phyloP scores from a whole-genome alignment of 2,113 vertebrate species.

The Brachionichthys hirsutus region DNA sequence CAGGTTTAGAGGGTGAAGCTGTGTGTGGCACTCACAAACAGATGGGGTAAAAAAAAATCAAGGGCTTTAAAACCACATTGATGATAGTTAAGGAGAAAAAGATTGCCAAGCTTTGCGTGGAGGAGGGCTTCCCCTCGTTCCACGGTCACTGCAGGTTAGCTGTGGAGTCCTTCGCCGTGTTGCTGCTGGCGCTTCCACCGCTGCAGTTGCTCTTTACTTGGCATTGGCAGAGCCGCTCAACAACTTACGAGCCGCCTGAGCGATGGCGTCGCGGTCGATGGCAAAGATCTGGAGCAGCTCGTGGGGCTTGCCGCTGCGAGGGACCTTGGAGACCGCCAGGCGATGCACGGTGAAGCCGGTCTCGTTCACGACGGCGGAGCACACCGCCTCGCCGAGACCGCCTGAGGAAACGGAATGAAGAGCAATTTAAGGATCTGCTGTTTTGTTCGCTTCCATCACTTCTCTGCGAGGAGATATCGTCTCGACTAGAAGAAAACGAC shows the following conservation, averaged over 20 bases:
- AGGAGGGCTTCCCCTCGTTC: slow-evolving; percentile 27
- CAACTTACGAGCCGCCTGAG: slow-evolving; percentile 63
- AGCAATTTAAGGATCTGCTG: not conserved
- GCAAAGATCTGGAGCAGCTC: slow-evolving; percentile 84
- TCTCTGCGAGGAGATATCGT: no score
- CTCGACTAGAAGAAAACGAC: no score
- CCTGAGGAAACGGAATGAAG: slow-evolving; percentile 62
- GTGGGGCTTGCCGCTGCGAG: slow-evolving; percentile 80
- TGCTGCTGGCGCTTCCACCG: not conserved
- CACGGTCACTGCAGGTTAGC: slow-evolving; percentile 28
- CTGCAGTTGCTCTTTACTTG: slow-evolving; percentile 56
- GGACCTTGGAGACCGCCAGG: slow-evolving; percentile 80
- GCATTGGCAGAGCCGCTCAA: slow-evolving; percentile 66
- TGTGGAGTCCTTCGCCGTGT: slow-evolving; percentile 14
- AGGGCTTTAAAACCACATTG: slow-evolving; percentile 48
- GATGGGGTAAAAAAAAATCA: slow-evolving; percentile 27
- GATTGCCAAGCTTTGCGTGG: not conserved
- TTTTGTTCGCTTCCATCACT: no score
- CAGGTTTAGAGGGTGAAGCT: slow-evolving; percentile 14
- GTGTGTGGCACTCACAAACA: slow-evolving; percentile 28
- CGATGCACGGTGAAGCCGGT: slow-evolving; percentile 78
- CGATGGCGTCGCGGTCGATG: slow-evolving; percentile 75
- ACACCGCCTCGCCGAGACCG: slow-evolving; percentile 85
- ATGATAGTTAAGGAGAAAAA: slow-evolving; percentile 46
- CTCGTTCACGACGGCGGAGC: slow-evolving; percentile 79